Base-by-base conservation (phyloP, 2,888 invertebrate species). In the Tethea ocularis region DNA sequence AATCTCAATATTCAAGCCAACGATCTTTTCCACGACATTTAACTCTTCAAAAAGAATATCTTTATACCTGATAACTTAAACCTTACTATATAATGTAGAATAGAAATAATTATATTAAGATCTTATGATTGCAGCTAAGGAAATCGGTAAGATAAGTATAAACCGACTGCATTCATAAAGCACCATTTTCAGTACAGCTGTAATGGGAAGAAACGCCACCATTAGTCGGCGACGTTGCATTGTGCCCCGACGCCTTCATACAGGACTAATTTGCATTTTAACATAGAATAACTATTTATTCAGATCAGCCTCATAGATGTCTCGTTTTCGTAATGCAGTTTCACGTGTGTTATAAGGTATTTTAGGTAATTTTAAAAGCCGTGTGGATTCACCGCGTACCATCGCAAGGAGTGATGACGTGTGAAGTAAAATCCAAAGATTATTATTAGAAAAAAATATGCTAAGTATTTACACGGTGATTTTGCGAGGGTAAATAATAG, bases 261-360 rank as follows among this genome's bases (percentile, higher is more conserved):
- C 65, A 60, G 59, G 57, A 62, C 71, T 78, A 77, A 83, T 83
- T 84, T 81, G 74, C 81, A 80, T 83, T 74, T 58, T 29, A 57
- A 6, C 76, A 78, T 66, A 81, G 80, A 80, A 29, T 66, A 77
- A n/a, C 29, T 17, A 53, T 36, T 55, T 29, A 52, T 36, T 62
- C 64, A 33, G 33, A 33, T 2, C 13, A 33, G 33, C 33, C 33
- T 13, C 33, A 1, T 7, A 38, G n/a, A 38, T 38, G 4, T 15
- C 1, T 1, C 3, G 1, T 33, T 33, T 33, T 8, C 4, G 3
- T 13, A 36, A 15, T 5, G 29, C 1, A 29, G 8, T 29, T 29
- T 6, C 1, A 8, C 1, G 5, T 29, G 29, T 1, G 29, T 29
- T 8, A 8, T 29, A 29, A n/a, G n/a, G n/a, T n/a, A n/a, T n/a